Percentiles rank a stretch among this genome's conserved stretches.
Evolutionary conservation across 2,797 vertebrate species (phyloP).

Genomic region (Darevskia nairensis): DNA sequence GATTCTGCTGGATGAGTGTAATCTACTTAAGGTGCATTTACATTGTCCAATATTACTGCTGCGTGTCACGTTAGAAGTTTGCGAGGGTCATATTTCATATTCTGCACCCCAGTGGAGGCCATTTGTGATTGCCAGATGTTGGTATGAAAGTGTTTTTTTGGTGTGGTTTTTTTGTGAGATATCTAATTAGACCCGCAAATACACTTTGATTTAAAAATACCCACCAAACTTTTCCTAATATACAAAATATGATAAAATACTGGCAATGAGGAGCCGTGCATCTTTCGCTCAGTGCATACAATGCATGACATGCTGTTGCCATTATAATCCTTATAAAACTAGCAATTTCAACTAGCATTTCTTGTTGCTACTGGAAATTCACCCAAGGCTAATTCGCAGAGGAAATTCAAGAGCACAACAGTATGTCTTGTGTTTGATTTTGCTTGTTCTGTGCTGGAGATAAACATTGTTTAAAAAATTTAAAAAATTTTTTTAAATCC

Average conservation of each 20-base stretch:
- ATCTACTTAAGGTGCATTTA: constrained; percentile 71
- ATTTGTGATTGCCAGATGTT: constrained; percentile 39
- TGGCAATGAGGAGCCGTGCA: background rate
- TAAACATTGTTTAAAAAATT: background rate
- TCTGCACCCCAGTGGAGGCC: constrained; percentile 38
- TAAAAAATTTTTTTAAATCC: background rate
- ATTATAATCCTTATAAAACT: background rate
- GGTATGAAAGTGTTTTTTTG: constrained; percentile 6
- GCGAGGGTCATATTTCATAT: constrained; percentile 53
- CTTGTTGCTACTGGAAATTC: background rate
- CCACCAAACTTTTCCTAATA: background rate
- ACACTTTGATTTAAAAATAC: background rate
- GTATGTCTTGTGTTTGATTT: too few relatives aligned
- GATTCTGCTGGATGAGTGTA: constrained; percentile 63
- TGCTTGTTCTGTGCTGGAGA: background rate
- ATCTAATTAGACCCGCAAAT: background rate
- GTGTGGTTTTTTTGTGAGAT: background rate
- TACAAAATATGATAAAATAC: background rate
- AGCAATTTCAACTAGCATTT: background rate
- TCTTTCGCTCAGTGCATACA: background rate
- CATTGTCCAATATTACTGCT: constrained; percentile 67
- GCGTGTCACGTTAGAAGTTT: constrained; percentile 71
- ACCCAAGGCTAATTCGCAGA: background rate
- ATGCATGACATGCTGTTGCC: background rate
- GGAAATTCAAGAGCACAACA: background rate